phyloP scores from a whole-genome alignment of 2,797 vertebrate genomes.

The Phataginus tetradactyla region DNA sequence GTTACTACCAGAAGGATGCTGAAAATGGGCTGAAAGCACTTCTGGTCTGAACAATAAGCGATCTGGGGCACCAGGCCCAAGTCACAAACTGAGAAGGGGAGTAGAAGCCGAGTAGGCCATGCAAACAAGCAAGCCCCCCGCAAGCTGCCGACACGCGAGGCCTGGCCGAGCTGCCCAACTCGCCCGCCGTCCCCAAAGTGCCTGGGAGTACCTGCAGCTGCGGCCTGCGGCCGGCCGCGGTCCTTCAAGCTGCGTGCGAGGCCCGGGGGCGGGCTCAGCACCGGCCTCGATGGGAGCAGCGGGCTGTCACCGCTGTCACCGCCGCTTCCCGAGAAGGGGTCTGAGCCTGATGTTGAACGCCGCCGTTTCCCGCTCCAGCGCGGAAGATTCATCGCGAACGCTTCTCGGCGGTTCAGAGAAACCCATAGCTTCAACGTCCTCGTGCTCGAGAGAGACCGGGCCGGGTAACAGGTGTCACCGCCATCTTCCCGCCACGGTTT shows the following conservation, averaged over 20 bases:
- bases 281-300: conserved; percentile 80
- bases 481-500: conserved; percentile 83
- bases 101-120: background rate
- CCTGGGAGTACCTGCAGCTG: background rate
- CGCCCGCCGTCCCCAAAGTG: background rate
- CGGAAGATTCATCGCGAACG: conserved; percentile 30
- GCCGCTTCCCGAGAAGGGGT: conserved; percentile 67
- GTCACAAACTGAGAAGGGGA: background rate
- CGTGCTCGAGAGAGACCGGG: fast-evolving
- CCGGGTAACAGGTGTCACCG: fast-evolving
- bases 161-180: background rate
- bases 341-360: conserved; percentile 27
- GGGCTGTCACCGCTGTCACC: conserved; percentile 56
- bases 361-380: background rate
- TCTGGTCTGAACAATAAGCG: background rate
- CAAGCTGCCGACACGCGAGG: background rate
- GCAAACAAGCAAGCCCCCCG: background rate
- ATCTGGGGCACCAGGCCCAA: too few species aligned
- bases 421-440: background rate
- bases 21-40: background rate
- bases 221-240: background rate
- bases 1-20: background rate
- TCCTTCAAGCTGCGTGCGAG: conserved; percentile 85
- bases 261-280: conserved; percentile 91
- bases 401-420: background rate